Evolutionary conservation across 2,888 invertebrate species (phyloP).

Genomic region (Capitulum mitella): DNA sequence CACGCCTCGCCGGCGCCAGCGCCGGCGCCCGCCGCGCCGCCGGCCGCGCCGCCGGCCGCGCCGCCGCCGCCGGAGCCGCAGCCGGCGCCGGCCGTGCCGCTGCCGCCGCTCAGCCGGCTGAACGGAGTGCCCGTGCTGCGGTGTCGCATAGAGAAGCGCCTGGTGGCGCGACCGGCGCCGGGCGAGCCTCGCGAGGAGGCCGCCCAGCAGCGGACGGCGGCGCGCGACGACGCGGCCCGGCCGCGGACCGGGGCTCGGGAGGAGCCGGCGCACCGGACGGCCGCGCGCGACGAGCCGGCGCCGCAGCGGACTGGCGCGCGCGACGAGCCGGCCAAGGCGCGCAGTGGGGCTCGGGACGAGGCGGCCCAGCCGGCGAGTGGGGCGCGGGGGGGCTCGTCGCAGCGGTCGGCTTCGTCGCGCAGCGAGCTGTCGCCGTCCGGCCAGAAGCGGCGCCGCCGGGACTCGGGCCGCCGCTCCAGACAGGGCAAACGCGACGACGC

Average conservation of each 20-base stretch:
- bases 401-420: background rate
- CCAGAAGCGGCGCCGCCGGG: background rate
- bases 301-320: background rate
- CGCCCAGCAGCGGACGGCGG: background rate
- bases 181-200: background rate
- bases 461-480: background rate
- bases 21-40: background rate
- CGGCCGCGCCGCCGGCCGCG: constrained; percentile 25
- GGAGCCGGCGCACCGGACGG: background rate
- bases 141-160: constrained; percentile 17
- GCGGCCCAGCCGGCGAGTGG: background rate
- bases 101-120: constrained; percentile 7
- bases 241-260: background rate
- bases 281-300: background rate
- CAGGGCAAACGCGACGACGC: background rate
- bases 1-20: background rate
- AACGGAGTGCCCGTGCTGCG: constrained; percentile 22
- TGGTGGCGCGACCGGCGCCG: background rate
- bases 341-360: background rate
- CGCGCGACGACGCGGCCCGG: background rate
- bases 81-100: background rate
- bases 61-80: background rate
- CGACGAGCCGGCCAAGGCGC: background rate
- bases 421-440: background rate
- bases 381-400: background rate